phyloP scores from a whole-genome alignment of 2,797 vertebrate species.

The Bovichtus variegatus region DNA sequence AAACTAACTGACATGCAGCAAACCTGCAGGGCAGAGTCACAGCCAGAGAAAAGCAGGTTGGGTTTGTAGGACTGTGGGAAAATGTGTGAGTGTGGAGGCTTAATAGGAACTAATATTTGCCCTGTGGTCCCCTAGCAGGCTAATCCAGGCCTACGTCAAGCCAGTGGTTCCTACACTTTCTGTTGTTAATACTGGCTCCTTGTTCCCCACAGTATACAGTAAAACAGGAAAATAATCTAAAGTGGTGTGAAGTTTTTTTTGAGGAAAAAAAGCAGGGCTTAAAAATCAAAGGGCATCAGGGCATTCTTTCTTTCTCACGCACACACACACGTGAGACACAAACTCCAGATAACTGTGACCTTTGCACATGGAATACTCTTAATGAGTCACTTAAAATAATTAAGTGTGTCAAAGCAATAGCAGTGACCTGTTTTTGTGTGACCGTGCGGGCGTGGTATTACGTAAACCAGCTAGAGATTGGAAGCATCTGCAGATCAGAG shows the following conservation, averaged over 20 bases:
- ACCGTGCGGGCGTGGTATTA: neutral
- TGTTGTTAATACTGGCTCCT: neutral
- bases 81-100: neutral
- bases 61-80: neutral
- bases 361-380: constrained; percentile 21
- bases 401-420: neutral
- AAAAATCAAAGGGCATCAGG: neutral
- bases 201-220: neutral
- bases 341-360: constrained; percentile 24
- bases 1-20: constrained; percentile 1
- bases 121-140: neutral
- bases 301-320: neutral
- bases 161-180: neutral
- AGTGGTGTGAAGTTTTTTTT: neutral
- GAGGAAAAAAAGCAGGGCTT: neutral
- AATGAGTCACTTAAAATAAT: constrained; percentile 6
- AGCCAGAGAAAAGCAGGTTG: neutral
- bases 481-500: neutral
- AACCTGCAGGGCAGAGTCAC: neutral
- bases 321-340: neutral
- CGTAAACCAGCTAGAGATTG: neutral
- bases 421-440: neutral
- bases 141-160: neutral
- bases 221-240: constrained; percentile 2
- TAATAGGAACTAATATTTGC: neutral